These are phyloP conservation scores for Morinoia aosen DNA, from an alignment of 2,888 invertebrate genomes.

Conservation along the genomic window DNA sequence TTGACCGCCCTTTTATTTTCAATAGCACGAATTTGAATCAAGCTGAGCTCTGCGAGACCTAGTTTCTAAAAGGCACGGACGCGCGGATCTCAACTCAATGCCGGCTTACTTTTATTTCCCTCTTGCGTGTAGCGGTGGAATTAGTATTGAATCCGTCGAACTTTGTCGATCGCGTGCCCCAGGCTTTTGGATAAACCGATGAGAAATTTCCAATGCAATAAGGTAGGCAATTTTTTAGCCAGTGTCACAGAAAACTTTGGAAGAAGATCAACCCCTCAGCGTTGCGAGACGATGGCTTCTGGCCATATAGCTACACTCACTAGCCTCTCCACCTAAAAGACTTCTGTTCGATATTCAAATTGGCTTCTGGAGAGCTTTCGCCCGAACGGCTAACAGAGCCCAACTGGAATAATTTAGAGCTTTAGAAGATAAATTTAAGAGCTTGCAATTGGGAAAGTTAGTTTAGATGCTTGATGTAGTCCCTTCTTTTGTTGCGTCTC, in stretches of 20 bases:
- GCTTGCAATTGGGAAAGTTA: constrained; percentile 35
- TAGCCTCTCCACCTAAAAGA: background rate
- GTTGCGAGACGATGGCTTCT: background rate
- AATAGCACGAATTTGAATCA: background rate
- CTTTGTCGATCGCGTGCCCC: constrained; percentile 38
- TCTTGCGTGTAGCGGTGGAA: constrained; percentile 12
- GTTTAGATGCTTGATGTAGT: background rate
- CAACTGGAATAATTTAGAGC: constrained; percentile 40
- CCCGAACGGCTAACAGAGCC: constrained; percentile 36
- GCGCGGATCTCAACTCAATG: background rate
- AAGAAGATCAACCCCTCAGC: constrained; percentile 25
- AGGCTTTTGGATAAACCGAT: constrained; percentile 48
- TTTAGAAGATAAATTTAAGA: constrained; percentile 28
- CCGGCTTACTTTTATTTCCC: background rate
- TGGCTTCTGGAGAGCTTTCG: constrained; percentile 43
- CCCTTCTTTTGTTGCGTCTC: background rate
- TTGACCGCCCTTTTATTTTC: background rate
- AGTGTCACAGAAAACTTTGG: background rate
- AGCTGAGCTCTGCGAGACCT: background rate
- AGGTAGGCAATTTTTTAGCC: constrained; percentile 36
- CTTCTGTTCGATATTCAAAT: constrained; percentile 50
- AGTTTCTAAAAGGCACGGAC: background rate
- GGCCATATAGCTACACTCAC: background rate
- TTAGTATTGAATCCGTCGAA: constrained; percentile 35
- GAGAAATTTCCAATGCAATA: constrained; percentile 51